Evolutionary conservation across 1,140 invertebrate species (phyloP).

Genomic region (Heterodera schachtii): DNA sequence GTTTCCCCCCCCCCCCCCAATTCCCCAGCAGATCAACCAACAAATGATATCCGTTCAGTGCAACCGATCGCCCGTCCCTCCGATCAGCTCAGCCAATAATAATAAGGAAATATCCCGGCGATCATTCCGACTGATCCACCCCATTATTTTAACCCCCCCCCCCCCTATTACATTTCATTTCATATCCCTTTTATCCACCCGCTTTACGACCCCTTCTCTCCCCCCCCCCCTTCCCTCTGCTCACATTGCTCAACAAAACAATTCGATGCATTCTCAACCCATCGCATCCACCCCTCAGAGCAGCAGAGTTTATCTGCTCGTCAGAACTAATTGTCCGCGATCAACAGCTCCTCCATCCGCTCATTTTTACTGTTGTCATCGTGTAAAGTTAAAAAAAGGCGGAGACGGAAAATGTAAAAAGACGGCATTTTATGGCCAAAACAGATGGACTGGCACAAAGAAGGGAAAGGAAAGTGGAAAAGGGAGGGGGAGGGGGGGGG

Average conservation of each 20-base stretch:
- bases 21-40: not conserved
- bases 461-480: not conserved
- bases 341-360: not conserved
- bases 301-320: not conserved
- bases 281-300: not conserved
- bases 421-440: constrained; percentile 10
- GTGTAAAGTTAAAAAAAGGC: not conserved
- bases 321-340: not conserved
- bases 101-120: not conserved
- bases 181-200: not conserved
- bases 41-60: not conserved
- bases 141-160: not conserved
- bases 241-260: not conserved
- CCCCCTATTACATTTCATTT: not conserved
- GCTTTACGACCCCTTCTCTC: not conserved
- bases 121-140: not conserved
- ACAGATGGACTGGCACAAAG: constrained; percentile 3
- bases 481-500: not conserved
- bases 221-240: too few relatives aligned
- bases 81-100: too few relatives aligned
- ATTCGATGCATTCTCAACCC: not conserved
- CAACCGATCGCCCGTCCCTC: not conserved
- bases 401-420: not conserved
- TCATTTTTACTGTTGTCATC: constrained; percentile 1
- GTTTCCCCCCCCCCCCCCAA: too few relatives aligned